phyloP scores from a whole-genome alignment of 2,888 invertebrate genomes.

The Octonoba sinensis region DNA sequence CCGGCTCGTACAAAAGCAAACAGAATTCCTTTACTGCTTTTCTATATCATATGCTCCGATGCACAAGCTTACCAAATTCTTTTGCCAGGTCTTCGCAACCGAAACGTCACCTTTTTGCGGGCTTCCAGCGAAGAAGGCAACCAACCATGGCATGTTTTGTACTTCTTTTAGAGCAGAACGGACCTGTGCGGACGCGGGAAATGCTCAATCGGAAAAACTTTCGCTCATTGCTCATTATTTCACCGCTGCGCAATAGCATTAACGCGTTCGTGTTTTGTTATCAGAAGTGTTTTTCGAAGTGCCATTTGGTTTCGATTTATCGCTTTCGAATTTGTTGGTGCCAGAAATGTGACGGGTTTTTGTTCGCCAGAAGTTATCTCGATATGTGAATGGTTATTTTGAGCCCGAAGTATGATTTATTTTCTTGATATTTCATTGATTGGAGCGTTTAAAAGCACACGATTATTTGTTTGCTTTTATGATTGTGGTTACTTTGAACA shows the following conservation, averaged over 20 bases:
- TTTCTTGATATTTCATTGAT: no score
- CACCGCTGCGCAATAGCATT: neutral
- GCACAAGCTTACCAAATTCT: constrained; percentile 28
- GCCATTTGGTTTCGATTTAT: no score
- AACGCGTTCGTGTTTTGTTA: no score
- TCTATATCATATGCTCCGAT: constrained; percentile 12
- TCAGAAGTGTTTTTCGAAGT: no score
- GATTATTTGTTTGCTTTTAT: no score
- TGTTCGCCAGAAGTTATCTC: no score
- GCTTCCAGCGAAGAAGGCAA: constrained; percentile 16
- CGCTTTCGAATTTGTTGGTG: no score
- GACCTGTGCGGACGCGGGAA: constrained; percentile 4
- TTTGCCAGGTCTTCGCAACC: constrained; percentile 24
- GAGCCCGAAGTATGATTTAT: no score
- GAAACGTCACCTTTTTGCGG: constrained; percentile 33
- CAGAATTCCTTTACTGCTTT: constrained; percentile 11
- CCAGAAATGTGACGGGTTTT: no score
- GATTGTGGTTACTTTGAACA: no score
- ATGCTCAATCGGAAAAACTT: constrained; percentile 21
- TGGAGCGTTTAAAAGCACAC: no score
- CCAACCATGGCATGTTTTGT: constrained; percentile 39
- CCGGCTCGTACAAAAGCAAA: neutral
- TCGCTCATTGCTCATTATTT: constrained; percentile 19
- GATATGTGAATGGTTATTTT: no score
- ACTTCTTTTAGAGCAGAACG: constrained; percentile 52